phyloP scores from a whole-genome alignment of 1,140 invertebrate genomes.

The Drosophila pectinifera region DNA sequence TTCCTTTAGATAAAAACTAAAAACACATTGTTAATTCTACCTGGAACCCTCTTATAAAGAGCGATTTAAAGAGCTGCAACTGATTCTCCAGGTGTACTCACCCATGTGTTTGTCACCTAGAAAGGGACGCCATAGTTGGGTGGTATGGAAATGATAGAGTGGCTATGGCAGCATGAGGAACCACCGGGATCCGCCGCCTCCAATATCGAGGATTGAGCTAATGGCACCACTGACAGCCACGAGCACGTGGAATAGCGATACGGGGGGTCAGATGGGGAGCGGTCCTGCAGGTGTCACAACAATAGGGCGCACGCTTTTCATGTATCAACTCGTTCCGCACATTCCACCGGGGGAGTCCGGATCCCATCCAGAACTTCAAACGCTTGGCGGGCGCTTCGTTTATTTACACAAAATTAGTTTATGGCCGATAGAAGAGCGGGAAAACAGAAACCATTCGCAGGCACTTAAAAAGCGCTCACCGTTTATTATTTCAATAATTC shows the following conservation, averaged over 20 bases:
- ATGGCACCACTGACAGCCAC: constrained; percentile 42
- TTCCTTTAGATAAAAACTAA: too few relatives aligned
- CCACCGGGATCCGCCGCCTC: constrained; percentile 19
- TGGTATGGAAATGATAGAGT: background rate
- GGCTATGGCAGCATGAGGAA: constrained; percentile 10
- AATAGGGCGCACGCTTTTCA: constrained; percentile 33
- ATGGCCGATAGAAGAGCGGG: constrained; percentile 39
- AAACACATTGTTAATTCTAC: too few relatives aligned
- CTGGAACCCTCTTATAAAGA: too few relatives aligned
- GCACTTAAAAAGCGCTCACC: constrained; percentile 72
- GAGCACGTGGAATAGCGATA: constrained; percentile 6
- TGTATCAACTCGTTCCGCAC: constrained; percentile 19
- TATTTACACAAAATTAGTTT: constrained; percentile 80
- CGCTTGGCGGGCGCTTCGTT: constrained; percentile 52
- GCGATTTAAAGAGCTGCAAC: too few relatives aligned
- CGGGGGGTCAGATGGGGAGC: background rate
- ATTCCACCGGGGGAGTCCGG: constrained; percentile 41
- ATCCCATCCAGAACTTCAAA: constrained; percentile 70
- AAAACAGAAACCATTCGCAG: constrained; percentile 50
- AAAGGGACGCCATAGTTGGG: background rate
- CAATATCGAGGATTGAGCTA: constrained; percentile 54
- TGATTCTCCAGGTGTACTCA: constrained; percentile 6
- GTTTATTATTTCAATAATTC: constrained; percentile 81
- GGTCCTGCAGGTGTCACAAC: constrained; percentile 61
- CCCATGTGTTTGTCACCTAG: constrained; percentile 10